phyloP scores from a whole-genome alignment of 2,797 vertebrate genomes.

The Acanthurus tractus region DNA sequence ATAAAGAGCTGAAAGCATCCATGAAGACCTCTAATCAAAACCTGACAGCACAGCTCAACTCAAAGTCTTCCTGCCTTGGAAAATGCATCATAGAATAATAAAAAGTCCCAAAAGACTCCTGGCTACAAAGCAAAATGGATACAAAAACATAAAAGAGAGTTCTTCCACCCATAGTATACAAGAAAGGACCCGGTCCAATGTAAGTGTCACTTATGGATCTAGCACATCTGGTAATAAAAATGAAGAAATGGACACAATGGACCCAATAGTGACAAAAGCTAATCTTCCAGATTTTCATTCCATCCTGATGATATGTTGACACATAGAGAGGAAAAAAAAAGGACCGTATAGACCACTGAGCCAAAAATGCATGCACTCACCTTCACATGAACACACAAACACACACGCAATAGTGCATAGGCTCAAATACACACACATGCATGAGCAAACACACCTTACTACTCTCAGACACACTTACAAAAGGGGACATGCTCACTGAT shows the following conservation, averaged over 20 bases:
- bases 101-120: neutral
- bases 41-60: neutral
- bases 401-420: neutral
- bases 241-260: slow-evolving; percentile 12
- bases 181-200: slow-evolving; percentile 4
- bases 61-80: neutral
- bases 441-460: slow-evolving; percentile 21
- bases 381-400: slow-evolving; percentile 19
- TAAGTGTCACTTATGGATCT: slow-evolving; percentile 10
- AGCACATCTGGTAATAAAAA: slow-evolving; percentile 25
- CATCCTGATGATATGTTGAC: slow-evolving; percentile 28
- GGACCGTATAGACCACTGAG: slow-evolving; percentile 15
- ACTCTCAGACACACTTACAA: slow-evolving; percentile 50
- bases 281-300: slow-evolving; percentile 36
- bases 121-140: slow-evolving; percentile 21
- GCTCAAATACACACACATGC: neutral
- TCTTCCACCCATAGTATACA: neutral
- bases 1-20: neutral
- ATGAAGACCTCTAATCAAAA: neutral
- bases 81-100: slow-evolving; percentile 3
- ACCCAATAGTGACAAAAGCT: slow-evolving; percentile 18
- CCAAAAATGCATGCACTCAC: slow-evolving; percentile 50
- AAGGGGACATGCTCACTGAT: slow-evolving; percentile 78
- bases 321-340: slow-evolving; percentile 23
- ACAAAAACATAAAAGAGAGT: slow-evolving; percentile 19